Base-by-base conservation (phyloP, 2,888 invertebrate species). In the Periphyllus acericola region DNA sequence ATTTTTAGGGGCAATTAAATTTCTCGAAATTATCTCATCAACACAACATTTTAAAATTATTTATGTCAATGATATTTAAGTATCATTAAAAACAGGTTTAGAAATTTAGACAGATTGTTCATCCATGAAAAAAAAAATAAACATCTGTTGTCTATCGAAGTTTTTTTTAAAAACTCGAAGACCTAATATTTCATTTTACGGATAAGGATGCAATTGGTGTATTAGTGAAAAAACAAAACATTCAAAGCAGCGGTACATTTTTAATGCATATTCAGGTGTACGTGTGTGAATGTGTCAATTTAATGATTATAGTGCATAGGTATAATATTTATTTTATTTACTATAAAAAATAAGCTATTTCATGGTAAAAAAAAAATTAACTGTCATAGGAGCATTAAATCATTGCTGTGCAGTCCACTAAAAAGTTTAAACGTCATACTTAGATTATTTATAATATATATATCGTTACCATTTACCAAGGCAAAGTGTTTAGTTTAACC, bases 391-490 rank as follows among this genome's bases (percentile, higher is more conserved):
- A 5, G 25, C 11, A 68, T 68, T 68, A 68, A 60, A 60, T 60
- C 25, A 60, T 21, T 60, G 21, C 6, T 60, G 60, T 60, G 60
- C n/a, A n/a, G n/a, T 60, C 19, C 25, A 25, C 60, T 25, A 21
- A 60, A 25, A 55, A 66, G 4, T 66, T 17, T 68, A 29, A 9
- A 68, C 3, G 8, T 68, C n/a, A 68, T 60, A 66, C 8, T n/a
- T n/a, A 66, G n/a, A n/a, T 25, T 6, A 66, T n/a, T 3, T 66
- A 21, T 25, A 60, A n/a, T 66, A 21, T 25, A 60, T 46, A 21
- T 34, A 79, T 79, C 34, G n/a, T 81, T 32, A 71, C 46, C 32
- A 32, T 71, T 81, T 81, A 32, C 19, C 46, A 5, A 81, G 81
- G 68, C 68, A 71, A 71, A 68, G 55, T n/a, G 40, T 71, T 71